phyloP scores from a whole-genome alignment of 2,888 invertebrate species.

The Hipparchia semele region DNA sequence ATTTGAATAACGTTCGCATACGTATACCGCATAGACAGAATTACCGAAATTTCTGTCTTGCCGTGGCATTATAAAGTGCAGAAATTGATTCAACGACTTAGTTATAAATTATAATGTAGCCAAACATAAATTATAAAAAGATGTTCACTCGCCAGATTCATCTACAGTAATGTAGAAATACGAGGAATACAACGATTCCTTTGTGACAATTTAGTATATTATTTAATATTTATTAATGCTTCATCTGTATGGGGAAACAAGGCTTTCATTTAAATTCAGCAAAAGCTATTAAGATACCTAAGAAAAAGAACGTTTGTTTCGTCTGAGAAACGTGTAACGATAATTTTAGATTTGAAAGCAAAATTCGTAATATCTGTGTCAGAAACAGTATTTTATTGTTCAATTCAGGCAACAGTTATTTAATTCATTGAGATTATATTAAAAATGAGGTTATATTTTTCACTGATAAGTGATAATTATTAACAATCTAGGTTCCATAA shows the following conservation, averaged over 20 bases:
- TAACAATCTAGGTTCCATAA: no score
- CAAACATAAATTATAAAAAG: not conserved
- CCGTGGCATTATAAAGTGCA: no score
- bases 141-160: not conserved
- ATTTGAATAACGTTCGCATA: no score
- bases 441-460: not conserved
- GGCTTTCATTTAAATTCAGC: not conserved
- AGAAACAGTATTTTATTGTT: not conserved
- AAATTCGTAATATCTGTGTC: not conserved
- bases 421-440: not conserved
- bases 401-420: not conserved
- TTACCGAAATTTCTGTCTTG: no score
- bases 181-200: not conserved
- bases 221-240: not conserved
- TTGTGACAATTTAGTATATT: not conserved
- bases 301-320: not conserved
- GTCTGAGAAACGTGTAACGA: not conserved
- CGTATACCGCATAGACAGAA: no score
- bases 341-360: conserved; percentile 15
- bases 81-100: not conserved
- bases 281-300: not conserved
- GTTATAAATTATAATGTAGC: not conserved
- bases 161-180: not conserved
- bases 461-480: no score
- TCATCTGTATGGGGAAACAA: not conserved